These are phyloP conservation scores for Tetramorium alpestre DNA, from an alignment of 1,140 invertebrate species.

Conservation along the genomic window DNA sequence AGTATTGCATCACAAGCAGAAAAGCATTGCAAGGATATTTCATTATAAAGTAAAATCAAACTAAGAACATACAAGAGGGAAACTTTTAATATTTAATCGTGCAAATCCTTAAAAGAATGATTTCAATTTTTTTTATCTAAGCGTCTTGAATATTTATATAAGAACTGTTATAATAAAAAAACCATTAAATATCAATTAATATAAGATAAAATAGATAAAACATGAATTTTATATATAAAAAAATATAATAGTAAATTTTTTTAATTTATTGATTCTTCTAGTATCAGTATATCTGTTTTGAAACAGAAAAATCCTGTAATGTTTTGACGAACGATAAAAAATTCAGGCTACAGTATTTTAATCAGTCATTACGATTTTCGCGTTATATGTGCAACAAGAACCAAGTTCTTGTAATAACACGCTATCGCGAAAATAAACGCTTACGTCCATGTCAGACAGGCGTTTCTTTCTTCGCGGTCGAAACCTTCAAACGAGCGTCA, in stretches of 20 bases:
- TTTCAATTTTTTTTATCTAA: background rate
- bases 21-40: conserved; percentile 2
- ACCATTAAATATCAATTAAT: background rate
- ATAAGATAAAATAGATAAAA: background rate
- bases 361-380: conserved; percentile 1
- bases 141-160: background rate
- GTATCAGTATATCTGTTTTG: background rate
- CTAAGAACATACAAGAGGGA: background rate
- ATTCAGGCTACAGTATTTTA: background rate
- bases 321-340: background rate
- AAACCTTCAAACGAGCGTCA: conserved; percentile 55
- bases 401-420: conserved; percentile 53
- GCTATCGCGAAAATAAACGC: conserved; percentile 55
- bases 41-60: conserved; percentile 3
- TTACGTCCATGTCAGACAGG: conserved; percentile 45
- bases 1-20: conserved; percentile 31
- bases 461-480: conserved; percentile 54
- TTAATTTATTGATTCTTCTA: background rate
- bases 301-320: background rate
- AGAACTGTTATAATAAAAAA: background rate
- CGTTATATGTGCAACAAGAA: conserved; percentile 10
- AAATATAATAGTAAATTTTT: background rate
- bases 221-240: background rate
- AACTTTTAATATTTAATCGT: background rate
- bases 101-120: background rate